Percentiles rank a stretch among this genome's conserved stretches.
These are phyloP conservation scores for Cacoxenus indagator DNA, from an alignment of 2,888 invertebrate species.

Conservation along the genomic window DNA sequence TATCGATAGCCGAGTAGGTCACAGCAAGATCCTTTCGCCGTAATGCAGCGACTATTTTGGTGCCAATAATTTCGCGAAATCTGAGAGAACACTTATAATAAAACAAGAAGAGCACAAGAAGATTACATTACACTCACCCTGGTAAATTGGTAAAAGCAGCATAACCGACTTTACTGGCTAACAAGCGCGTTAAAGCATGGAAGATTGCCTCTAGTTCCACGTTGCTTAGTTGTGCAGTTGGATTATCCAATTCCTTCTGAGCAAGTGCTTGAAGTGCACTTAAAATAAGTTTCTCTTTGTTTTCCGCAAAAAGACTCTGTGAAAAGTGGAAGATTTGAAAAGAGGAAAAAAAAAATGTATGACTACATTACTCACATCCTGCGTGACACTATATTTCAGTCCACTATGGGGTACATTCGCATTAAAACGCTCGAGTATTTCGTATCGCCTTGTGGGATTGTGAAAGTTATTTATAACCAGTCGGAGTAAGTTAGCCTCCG, in stretches of 20 bases:
- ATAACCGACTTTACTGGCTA: conserved; percentile 98
- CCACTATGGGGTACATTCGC: conserved; percentile 98
- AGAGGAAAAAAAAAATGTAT: conserved; percentile 52
- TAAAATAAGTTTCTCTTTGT: conserved; percentile 96
- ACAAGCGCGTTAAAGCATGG: conserved; percentile 91
- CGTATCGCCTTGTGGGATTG: conserved; percentile 75
- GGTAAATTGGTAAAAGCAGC: conserved; percentile 92
- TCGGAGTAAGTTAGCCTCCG: conserved; percentile 85
- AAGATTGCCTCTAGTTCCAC: conserved; percentile 93
- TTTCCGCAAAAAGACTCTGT: conserved; percentile 96
- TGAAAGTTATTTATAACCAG: conserved; percentile 75
- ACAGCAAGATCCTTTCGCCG: conserved; percentile 90
- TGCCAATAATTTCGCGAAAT: conserved; percentile 95
- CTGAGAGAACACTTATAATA: conserved; percentile 70
- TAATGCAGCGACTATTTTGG: conserved; percentile 90
- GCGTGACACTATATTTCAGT: conserved; percentile 93
- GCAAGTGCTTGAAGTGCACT: conserved; percentile 90
- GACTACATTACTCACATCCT: conserved; percentile 82
- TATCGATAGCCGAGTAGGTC: conserved; percentile 96
- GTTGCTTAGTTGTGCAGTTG: conserved; percentile 74
- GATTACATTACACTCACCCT: conserved; percentile 74
- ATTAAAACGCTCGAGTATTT: conserved; percentile 94
- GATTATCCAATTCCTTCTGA: conserved; percentile 78
- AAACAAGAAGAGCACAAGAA: background rate
- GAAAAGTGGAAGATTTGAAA: background rate